A percentile compares a stretch with the other conserved stretches of the same genome.
Evolutionary conservation across 1,140 invertebrate genomes (phyloP).

Genomic region (Drosophila prosaltans): DNA sequence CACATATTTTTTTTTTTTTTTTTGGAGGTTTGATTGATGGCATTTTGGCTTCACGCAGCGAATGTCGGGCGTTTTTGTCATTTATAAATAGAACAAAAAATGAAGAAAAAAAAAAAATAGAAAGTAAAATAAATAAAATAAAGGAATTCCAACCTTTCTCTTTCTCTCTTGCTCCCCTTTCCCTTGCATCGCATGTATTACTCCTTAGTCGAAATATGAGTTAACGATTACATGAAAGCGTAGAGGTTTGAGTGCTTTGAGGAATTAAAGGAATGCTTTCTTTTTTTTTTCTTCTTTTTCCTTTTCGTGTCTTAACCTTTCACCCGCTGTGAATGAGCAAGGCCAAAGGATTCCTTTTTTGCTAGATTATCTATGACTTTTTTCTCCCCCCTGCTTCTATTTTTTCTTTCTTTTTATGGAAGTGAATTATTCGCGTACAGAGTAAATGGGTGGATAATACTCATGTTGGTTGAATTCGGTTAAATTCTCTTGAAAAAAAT

Average conservation of each 20-base stretch:
- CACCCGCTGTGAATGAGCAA: constrained; percentile 8
- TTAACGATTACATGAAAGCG: constrained; percentile 8
- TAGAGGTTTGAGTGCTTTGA: background rate
- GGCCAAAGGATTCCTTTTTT: constrained; percentile 1
- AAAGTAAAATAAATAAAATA: constrained; percentile 12
- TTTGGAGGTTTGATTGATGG: constrained; percentile 14
- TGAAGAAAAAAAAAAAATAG: background rate
- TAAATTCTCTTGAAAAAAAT: too few species aligned
- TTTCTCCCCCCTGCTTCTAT: too few species aligned
- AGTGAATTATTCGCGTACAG: too few species aligned
- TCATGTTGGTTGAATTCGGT: too few species aligned
- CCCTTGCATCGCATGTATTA: background rate
- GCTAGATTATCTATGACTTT: constrained; percentile 8
- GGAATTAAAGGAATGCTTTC: constrained; percentile 3
- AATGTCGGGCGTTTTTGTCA: constrained; percentile 17
- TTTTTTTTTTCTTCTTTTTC: background rate
- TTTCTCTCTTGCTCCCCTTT: background rate
- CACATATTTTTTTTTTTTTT: background rate
- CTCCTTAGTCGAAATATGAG: background rate
- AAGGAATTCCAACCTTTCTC: background rate
- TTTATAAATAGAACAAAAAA: constrained; percentile 20
- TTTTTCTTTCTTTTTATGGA: background rate
- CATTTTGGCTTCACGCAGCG: constrained; percentile 19
- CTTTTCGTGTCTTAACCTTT: background rate
- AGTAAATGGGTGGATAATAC: too few species aligned